Conservation (phyloP, 2,113 vertebrate genomes). For the Meleagris gallopavo region DNA sequence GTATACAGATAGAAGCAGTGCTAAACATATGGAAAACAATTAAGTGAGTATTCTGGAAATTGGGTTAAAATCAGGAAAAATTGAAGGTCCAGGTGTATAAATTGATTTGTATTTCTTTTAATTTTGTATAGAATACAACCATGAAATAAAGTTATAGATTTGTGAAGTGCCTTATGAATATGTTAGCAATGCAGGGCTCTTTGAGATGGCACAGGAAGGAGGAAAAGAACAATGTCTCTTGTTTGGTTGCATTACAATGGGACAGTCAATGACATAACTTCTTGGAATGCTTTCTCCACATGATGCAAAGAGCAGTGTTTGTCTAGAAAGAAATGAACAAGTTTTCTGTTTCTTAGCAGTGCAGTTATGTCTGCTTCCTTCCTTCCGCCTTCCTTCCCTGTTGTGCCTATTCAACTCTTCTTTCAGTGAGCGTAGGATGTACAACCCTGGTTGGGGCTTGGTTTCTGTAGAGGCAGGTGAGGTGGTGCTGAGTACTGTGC, state of each 20-base stretch:
- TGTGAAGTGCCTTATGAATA: not conserved
- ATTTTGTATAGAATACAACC: not conserved
- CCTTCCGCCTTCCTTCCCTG: not conserved
- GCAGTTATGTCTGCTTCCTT: not conserved
- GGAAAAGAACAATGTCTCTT: not conserved
- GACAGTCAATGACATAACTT: not conserved
- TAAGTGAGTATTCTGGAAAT: not conserved
- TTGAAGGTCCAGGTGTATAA: not conserved
- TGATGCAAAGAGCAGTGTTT: not conserved
- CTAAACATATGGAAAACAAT: not conserved
- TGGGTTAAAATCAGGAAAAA: not conserved
- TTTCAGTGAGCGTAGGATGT: not conserved
- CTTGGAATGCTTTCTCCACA: conserved; percentile 1
- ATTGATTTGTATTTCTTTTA: not conserved
- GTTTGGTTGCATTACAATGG: not conserved
- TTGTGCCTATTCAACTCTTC: not conserved
- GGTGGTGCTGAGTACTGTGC: not conserved
- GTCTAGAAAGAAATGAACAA: conserved; percentile 1
- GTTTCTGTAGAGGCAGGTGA: not conserved
- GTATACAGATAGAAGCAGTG: not conserved
- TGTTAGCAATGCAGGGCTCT: not conserved
- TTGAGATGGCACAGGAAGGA: not conserved
- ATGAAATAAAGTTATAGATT: not conserved
- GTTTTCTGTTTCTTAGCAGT: not conserved
- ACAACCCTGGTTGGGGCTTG: not conserved